These are phyloP conservation scores for Microchrysa polita DNA, from an alignment of 2,888 invertebrate genomes.

Conservation along the genomic window DNA sequence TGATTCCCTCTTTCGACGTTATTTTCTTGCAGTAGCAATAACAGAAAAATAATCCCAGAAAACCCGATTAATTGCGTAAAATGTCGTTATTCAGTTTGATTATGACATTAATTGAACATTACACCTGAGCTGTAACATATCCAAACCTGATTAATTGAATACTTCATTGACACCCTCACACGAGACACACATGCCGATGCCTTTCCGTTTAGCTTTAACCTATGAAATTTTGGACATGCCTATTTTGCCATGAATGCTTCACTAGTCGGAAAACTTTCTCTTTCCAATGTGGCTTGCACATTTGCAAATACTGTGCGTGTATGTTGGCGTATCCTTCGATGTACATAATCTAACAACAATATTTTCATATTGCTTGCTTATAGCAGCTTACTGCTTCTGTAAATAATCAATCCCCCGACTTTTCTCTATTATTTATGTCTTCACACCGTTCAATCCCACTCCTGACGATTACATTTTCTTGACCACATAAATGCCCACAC, in stretches of 20 bases:
- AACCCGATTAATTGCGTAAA: too few species aligned
- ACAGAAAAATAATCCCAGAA: too few species aligned
- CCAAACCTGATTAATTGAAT: too few species aligned
- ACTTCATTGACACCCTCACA: too few species aligned
- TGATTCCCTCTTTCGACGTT: too few species aligned
- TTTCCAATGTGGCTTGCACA: background rate
- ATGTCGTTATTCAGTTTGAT: too few species aligned
- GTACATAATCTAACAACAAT: background rate
- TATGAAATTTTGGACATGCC: background rate
- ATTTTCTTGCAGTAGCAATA: too few species aligned
- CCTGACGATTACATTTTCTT: background rate
- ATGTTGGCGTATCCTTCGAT: background rate
- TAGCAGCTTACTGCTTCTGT: constrained; percentile 9
- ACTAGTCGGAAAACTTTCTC: constrained; percentile 25
- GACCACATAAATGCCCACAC: background rate
- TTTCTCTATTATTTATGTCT: constrained; percentile 33
- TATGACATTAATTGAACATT: too few species aligned
- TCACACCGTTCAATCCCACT: background rate
- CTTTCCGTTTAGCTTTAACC: too few species aligned
- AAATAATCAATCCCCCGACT: constrained; percentile 37
- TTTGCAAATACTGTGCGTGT: background rate
- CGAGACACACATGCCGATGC: too few species aligned
- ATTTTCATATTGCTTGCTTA: background rate
- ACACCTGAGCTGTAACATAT: too few species aligned
- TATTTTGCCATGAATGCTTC: background rate